A percentile compares a stretch with the other conserved stretches of the same genome.
These are phyloP conservation scores for Caenorhabditis sp. DNA, from an alignment of 2,888 invertebrate species.

Conservation along the genomic window DNA sequence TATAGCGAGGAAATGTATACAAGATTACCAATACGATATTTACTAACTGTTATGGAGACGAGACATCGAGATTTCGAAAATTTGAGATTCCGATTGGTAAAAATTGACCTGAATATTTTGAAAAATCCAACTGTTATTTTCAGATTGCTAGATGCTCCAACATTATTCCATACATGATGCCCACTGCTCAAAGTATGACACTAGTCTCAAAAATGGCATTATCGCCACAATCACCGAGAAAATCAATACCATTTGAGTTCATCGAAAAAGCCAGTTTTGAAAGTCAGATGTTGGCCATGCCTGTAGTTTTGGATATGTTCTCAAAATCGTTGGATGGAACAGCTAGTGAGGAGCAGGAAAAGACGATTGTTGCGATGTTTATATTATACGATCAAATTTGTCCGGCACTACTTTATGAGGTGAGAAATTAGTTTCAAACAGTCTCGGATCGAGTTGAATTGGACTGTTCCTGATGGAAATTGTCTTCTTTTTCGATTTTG, in stretches of 20 bases:
- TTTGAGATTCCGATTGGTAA: slow-evolving; percentile 29
- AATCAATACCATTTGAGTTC: neutral
- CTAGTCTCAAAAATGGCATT: neutral
- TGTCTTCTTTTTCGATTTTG: too few species aligned
- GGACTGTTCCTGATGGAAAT: too few species aligned
- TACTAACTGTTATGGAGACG: slow-evolving; percentile 44
- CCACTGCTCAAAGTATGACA: slow-evolving; percentile 17
- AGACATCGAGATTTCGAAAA: slow-evolving; percentile 20
- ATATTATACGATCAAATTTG: slow-evolving; percentile 13
- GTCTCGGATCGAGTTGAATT: too few species aligned
- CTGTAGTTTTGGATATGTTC: slow-evolving; percentile 6
- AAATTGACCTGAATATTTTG: too few species aligned
- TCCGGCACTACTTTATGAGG: slow-evolving; percentile 31
- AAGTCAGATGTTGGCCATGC: neutral
- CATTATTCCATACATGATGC: slow-evolving; percentile 47
- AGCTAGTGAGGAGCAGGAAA: neutral
- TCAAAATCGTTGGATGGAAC: slow-evolving; percentile 11
- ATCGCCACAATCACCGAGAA: too few species aligned
- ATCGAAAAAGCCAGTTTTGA: neutral
- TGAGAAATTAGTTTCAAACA: neutral
- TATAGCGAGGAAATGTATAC: slow-evolving; percentile 34
- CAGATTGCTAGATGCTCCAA: slow-evolving; percentile 23
- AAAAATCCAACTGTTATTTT: neutral
- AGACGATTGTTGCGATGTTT: slow-evolving; percentile 10
- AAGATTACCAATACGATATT: slow-evolving; percentile 45